phyloP scores from a whole-genome alignment of 2,888 invertebrate genomes.

The Arrhopalites spinosus region DNA sequence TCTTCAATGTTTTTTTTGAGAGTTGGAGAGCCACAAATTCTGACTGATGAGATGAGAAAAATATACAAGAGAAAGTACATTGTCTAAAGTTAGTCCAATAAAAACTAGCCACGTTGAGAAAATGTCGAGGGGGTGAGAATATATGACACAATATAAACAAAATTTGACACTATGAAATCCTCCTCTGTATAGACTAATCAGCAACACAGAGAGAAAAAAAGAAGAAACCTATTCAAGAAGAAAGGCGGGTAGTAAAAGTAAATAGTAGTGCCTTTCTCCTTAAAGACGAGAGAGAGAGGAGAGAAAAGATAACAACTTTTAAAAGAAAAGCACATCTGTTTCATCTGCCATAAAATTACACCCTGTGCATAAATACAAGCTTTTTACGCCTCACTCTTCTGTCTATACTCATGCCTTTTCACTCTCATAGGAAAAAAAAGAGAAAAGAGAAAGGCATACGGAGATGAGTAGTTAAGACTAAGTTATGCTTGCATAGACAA shows the following conservation, averaged over 20 bases:
- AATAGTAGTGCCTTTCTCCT: slow-evolving; percentile 15
- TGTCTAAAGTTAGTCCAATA: too few species aligned
- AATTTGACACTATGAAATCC: too few species aligned
- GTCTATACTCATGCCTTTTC: neutral
- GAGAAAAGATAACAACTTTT: slow-evolving; percentile 23
- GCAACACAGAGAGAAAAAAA: neutral
- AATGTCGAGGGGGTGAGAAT: neutral
- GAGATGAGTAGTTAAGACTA: too few species aligned
- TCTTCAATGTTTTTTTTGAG: too few species aligned
- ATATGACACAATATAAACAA: neutral
- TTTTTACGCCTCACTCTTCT: neutral
- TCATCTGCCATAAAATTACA: slow-evolving; percentile 31
- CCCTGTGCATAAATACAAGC: neutral
- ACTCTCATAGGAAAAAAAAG: neutral
- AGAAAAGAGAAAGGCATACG: neutral
- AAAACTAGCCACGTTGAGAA: too few species aligned
- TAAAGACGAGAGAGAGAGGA: neutral
- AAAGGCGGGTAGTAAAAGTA: slow-evolving; percentile 6
- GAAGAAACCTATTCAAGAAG: neutral
- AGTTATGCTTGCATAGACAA: neutral
- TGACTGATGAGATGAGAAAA: too few species aligned
- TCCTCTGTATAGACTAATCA: neutral
- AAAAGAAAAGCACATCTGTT: slow-evolving; percentile 36
- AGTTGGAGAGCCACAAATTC: too few species aligned
- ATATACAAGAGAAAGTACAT: too few species aligned